Evolutionary conservation across 2,888 invertebrate species (phyloP), one percentile per base, ranked within the genome.

Genomic region (Tethea ocularis): DNA sequence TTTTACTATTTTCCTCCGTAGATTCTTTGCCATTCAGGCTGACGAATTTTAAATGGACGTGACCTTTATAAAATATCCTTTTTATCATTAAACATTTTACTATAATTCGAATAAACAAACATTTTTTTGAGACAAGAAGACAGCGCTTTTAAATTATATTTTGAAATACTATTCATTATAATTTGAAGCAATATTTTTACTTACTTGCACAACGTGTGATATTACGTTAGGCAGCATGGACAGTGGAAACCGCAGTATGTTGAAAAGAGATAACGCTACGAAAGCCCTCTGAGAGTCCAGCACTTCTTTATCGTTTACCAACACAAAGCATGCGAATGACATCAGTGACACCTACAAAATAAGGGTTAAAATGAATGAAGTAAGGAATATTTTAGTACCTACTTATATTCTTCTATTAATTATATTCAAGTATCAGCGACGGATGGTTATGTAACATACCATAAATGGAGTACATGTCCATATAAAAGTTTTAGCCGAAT

Each of bases 151-250:
- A 24, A 24, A 24, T 24, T 24, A 24, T 24, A 24, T 6, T 24
- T 24, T 24, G 24, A 29, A 26, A 26, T 2, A 26, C 3, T 4
- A 24, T 24, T 24, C 5, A 24, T 5, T 29, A 29, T 7, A 4
- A 4, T 7, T 1, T 29, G 29, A 36, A 41, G n/a, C 2, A 46
- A 46, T 20, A 46, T 46, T 5, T 20, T 15, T 10, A 46, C 46
- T 95, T 96, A 97, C 97, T 96, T 97, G 97, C 82, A 98, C 97
- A 88, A 97, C 94, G 93, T 97, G 97, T 83, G 97, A 96, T 87
- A 99, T 97, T 95, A 98, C 96, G 96, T 98, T 98, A 83, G 99
- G 98, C 92, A 98, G 95, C 96, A 99, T 97, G 84, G 97, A 97
- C 90, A 99, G 95, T 79, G 99, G 99, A 88, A 98, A 98, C 88